A percentile compares a stretch with the other conserved stretches of the same genome.
phyloP scores from a whole-genome alignment of 2,888 invertebrate genomes.

The Heliothis peltigera region DNA sequence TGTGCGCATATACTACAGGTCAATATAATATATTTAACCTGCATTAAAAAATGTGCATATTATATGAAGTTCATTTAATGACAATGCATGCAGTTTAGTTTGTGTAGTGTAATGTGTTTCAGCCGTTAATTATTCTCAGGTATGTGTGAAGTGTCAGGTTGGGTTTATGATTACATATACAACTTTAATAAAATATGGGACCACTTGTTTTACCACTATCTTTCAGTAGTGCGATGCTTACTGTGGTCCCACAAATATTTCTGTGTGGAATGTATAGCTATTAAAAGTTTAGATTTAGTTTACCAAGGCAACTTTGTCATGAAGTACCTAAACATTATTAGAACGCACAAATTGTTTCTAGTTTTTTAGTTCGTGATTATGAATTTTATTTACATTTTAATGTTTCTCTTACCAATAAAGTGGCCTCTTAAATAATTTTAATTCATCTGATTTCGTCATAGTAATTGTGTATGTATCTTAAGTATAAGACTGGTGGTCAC shows the following conservation, averaged over 20 bases:
- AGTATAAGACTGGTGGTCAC: constrained; percentile 17
- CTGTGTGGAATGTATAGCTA: constrained; percentile 25
- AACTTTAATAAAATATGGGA: constrained; percentile 23
- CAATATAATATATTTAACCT: constrained; percentile 12
- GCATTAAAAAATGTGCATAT: constrained; percentile 36
- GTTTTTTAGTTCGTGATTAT: constrained; percentile 42
- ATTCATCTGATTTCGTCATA: constrained; percentile 23
- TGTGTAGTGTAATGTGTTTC: constrained; percentile 20
- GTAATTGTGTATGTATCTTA: constrained; percentile 29
- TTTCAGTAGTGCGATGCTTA: constrained; percentile 13
- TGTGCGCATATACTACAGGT: constrained; percentile 32
- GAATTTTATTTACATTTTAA: constrained; percentile 34
- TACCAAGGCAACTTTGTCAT: constrained; percentile 51
- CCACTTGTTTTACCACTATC: constrained; percentile 15
- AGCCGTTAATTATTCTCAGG: constrained; percentile 23
- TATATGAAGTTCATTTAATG: constrained; percentile 35
- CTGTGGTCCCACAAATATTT: constrained; percentile 20
- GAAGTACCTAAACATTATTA: constrained; percentile 30
- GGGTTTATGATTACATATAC: constrained; percentile 24
- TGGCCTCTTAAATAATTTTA: constrained; percentile 41
- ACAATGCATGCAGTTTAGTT: constrained; percentile 22
- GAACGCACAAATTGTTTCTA: constrained; percentile 57
- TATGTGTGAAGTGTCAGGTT: constrained; percentile 22
- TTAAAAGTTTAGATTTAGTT: constrained; percentile 44
- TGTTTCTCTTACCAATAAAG: constrained; percentile 46